These are phyloP conservation scores for Rhinolophus sinicus DNA, from an alignment of 2,113 vertebrate species.

Conservation along the genomic window DNA sequence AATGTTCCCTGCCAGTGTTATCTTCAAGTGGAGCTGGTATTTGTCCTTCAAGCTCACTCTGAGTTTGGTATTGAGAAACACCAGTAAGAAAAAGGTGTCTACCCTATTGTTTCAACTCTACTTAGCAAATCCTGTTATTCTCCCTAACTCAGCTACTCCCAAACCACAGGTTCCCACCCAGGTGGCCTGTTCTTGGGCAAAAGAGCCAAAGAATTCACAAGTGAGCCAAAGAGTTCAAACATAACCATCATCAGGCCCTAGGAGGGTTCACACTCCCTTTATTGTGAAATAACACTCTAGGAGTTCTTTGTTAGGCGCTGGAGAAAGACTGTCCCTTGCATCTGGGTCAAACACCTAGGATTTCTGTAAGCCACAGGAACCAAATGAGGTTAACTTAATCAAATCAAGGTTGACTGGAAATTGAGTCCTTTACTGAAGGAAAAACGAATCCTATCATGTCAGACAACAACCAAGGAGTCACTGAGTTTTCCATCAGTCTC, in stretches of 20 bases:
- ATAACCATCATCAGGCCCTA: not conserved
- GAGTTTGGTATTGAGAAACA: not conserved
- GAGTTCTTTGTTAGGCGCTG: not conserved
- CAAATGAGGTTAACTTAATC: not conserved
- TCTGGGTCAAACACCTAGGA: not conserved
- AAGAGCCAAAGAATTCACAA: not conserved
- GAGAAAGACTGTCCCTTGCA: not conserved
- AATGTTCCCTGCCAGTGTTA: not conserved
- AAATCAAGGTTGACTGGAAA: not conserved
- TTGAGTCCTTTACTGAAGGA: not conserved
- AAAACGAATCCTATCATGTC: not conserved
- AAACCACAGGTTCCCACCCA: not conserved
- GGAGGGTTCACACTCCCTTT: not conserved
- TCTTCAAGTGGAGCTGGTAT: not conserved
- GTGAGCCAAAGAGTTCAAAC: not conserved
- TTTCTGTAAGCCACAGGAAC: not conserved
- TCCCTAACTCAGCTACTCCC: not conserved
- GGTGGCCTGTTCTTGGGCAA: not conserved
- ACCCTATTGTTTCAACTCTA: not conserved
- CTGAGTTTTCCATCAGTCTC: not conserved
- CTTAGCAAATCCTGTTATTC: not conserved
- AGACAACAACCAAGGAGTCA: not conserved
- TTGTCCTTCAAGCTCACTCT: not conserved
- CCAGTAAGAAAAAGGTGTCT: not conserved
- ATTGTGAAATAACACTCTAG: not conserved